A percentile compares a stretch with the other conserved stretches of the same genome.
These are phyloP conservation scores for Dicranocentrus wangi DNA, from an alignment of 2,888 invertebrate species.

Conservation along the genomic window DNA sequence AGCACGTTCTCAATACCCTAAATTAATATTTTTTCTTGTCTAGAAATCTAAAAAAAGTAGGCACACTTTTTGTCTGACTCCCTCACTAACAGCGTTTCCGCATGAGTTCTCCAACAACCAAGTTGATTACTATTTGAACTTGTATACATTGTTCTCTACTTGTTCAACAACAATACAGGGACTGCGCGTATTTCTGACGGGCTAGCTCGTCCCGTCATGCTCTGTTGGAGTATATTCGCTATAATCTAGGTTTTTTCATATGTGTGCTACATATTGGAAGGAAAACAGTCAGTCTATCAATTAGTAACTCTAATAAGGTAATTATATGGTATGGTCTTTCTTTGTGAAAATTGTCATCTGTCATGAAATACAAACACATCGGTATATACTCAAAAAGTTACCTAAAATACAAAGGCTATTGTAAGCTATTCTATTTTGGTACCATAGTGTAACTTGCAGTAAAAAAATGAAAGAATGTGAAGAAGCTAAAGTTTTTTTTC, in stretches of 20 bases:
- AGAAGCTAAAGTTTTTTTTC: too few relatives aligned
- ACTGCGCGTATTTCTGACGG: slow-evolving; percentile 13
- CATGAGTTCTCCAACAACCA: background rate
- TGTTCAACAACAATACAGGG: background rate
- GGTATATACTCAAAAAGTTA: background rate
- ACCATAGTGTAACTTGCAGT: too few relatives aligned
- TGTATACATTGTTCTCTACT: background rate
- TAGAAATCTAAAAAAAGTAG: slow-evolving; percentile 4
- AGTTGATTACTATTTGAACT: background rate
- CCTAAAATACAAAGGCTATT: slow-evolving; percentile 6
- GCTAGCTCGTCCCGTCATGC: slow-evolving; percentile 15
- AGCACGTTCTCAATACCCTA: background rate
- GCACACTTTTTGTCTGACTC: background rate
- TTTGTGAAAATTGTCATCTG: slow-evolving; percentile 13
- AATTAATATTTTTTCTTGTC: background rate
- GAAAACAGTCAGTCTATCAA: slow-evolving; percentile 52
- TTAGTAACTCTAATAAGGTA: background rate
- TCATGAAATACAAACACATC: slow-evolving; percentile 8
- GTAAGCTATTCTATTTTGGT: too few relatives aligned
- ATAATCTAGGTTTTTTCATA: background rate
- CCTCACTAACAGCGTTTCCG: background rate
- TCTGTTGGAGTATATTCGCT: background rate
- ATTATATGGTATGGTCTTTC: slow-evolving; percentile 7
- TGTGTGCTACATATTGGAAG: background rate
- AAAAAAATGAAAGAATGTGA: too few relatives aligned